Evolutionary conservation across 2,888 invertebrate genomes (phyloP).

Genomic region (Drosophila diplacantha): DNA sequence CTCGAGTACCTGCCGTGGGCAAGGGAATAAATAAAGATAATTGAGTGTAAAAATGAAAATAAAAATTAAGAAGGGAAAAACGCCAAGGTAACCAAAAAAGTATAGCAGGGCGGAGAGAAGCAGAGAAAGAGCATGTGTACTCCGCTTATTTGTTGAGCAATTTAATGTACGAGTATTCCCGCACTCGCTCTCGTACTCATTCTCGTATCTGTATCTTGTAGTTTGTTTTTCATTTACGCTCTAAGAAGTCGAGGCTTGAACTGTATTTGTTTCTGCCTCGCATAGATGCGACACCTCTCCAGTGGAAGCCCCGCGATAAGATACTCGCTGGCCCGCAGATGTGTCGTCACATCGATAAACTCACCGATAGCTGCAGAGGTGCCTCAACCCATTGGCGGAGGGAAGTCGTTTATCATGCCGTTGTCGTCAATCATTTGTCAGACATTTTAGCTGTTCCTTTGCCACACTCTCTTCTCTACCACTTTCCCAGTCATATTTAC

Average conservation of each 20-base stretch:
- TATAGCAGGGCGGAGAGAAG: conserved; percentile 2
- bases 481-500: conserved; percentile 32
- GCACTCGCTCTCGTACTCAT: background rate
- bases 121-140: conserved; percentile 3
- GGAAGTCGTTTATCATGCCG: conserved; percentile 38
- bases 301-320: conserved; percentile 45
- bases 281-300: conserved; percentile 42
- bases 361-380: conserved; percentile 3
- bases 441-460: conserved; percentile 34
- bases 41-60: conserved; percentile 35
- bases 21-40: conserved; percentile 49
- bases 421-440: conserved; percentile 68
- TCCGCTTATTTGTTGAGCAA: conserved; percentile 60
- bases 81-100: conserved; percentile 46
- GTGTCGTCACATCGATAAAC: conserved; percentile 39
- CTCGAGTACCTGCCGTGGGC: conserved; percentile 43
- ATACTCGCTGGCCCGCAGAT: conserved; percentile 16
- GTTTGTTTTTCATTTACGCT: conserved; percentile 58
- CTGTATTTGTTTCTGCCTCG: conserved; percentile 27
- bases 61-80: conserved; percentile 26
- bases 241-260: conserved; percentile 25
- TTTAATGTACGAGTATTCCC: conserved; percentile 43
- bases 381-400: conserved; percentile 59
- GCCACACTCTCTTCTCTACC: conserved; percentile 5
- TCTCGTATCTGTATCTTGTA: conserved; percentile 25